Evolutionary conservation across 2,113 vertebrate genomes (phyloP).

Genomic region (Ochotona princeps): DNA sequence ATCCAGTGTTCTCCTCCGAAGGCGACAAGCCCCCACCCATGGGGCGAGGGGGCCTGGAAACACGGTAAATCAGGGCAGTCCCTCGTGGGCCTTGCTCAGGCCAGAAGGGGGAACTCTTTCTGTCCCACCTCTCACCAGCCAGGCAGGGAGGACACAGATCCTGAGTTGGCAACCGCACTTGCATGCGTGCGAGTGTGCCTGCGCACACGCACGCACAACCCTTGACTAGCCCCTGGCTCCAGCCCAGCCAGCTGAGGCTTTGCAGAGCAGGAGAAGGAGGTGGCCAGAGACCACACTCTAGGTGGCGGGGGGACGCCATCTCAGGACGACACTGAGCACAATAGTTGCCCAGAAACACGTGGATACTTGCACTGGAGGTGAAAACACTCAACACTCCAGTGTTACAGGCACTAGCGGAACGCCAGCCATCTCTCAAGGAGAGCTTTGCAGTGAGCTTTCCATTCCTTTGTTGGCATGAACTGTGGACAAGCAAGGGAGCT

Average conservation of each 20-base stretch:
- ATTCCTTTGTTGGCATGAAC: slow-evolving; percentile 66
- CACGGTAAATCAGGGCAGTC: slow-evolving; percentile 38
- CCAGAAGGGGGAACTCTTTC: slow-evolving; percentile 41
- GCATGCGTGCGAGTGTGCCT: background rate
- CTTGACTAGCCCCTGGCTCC: slow-evolving; percentile 77
- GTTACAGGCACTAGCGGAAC: slow-evolving; percentile 61
- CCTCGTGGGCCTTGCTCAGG: slow-evolving; percentile 49
- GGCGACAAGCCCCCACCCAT: slow-evolving; percentile 45
- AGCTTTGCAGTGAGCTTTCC: slow-evolving; percentile 53
- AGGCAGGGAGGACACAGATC: slow-evolving; percentile 70
- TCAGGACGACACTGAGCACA: slow-evolving; percentile 78
- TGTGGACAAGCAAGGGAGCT: slow-evolving; percentile 51
- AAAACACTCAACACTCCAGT: slow-evolving; percentile 46
- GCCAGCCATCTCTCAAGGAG: slow-evolving; percentile 67
- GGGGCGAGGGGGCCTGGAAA: slow-evolving; percentile 40
- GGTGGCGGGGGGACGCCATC: slow-evolving; percentile 74
- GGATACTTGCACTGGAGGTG: slow-evolving; percentile 62
- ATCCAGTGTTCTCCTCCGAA: slow-evolving; percentile 78
- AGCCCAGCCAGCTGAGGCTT: slow-evolving; percentile 55
- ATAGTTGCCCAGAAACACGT: slow-evolving; percentile 72
- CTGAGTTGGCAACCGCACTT: slow-evolving; percentile 63
- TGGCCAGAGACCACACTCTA: slow-evolving; percentile 80
- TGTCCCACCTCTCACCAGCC: slow-evolving; percentile 60
- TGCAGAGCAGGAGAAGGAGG: slow-evolving; percentile 79
- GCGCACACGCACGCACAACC: slow-evolving; percentile 61